Base-by-base conservation (phyloP, 2,888 invertebrate species). In the Orthosia gracilis region DNA sequence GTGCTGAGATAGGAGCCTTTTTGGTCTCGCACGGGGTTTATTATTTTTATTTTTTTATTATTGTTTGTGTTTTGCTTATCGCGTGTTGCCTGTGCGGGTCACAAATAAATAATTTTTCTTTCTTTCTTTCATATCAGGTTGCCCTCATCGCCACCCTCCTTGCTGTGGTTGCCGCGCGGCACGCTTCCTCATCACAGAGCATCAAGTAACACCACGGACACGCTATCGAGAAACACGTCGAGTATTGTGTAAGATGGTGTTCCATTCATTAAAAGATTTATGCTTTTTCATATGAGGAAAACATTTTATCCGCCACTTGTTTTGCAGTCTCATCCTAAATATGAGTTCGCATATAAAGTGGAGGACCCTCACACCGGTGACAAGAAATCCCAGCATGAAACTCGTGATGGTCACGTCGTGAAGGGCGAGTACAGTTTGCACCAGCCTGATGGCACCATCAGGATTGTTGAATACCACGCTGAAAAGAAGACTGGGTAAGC, bases 251-350 rank as follows among this genome's bases (percentile, higher is more conserved):
- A 69, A n/a, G 52, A 31, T 59, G n/a, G 26, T 3, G 0, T 15
- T 54, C 21, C n/a, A 45, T 47, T 47, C 4, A 17, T 21, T 3
- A 23, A 31, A 11, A n/a, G 18, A 50, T n/a, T 50, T 50, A 2
- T 18, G n/a, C 9, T 54, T 3, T 12, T 21, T 13, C 13, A 31
- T 7, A 31, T 59, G 5, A 9, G 58, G 12, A 59, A 18, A 0
- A 59, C 1, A 0, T 18, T 45, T 2, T 26, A 9, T 59, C 9
- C n/a, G 2, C 15, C 4, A 21, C 11, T 3, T 66, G 4, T 26
- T 4, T 57, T 68, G 91, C 91, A 73, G 96, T 96, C 90, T 94
- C 95, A 62, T 3, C 63, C 31, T 31, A 31, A 31, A 31, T 31
- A 31, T 31, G 31, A 31, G 31, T 31, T 31, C 31, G 31, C 31